Conservation (phyloP, 1,140 invertebrate genomes). For the Penaeus indicus region DNA sequence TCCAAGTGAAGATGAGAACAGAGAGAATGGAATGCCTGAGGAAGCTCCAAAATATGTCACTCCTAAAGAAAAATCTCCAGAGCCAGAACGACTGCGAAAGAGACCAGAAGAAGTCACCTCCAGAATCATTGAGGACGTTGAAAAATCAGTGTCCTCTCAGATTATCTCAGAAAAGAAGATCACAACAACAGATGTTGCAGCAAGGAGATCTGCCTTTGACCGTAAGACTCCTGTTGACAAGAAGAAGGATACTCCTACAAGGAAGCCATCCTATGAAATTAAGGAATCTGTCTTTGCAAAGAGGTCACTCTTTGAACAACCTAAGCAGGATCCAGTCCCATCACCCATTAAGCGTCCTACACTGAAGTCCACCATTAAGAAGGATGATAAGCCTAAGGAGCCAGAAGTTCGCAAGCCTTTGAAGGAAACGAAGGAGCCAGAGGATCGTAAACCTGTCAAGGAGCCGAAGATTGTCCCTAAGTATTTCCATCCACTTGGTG, state of each 20-base stretch:
- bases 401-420: not conserved
- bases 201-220: conserved; percentile 43
- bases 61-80: not conserved
- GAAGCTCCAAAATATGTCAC: not conserved
- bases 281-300: conserved; percentile 57
- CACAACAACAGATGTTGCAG: conserved; percentile 34
- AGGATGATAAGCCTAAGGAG: not conserved
- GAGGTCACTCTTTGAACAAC: conserved; percentile 54
- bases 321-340: conserved; percentile 40
- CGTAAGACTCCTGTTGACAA: conserved; percentile 14
- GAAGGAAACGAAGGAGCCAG: conserved; percentile 35
- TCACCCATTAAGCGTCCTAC: conserved; percentile 40
- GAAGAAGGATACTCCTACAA: conserved; percentile 46
- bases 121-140: conserved; percentile 1
- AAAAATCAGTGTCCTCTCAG: conserved; percentile 20
- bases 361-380: conserved; percentile 18
- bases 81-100: not conserved
- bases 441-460: conserved; percentile 53
- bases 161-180: conserved; percentile 38
- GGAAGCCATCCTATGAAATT: conserved; percentile 54
- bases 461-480: conserved; percentile 61
- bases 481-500: conserved; percentile 61
- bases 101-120: conserved; percentile 37
- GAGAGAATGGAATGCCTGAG: no score
- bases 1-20: no score